phyloP scores from a whole-genome alignment of 2,113 vertebrate species.

The Fukomys damarensis region DNA sequence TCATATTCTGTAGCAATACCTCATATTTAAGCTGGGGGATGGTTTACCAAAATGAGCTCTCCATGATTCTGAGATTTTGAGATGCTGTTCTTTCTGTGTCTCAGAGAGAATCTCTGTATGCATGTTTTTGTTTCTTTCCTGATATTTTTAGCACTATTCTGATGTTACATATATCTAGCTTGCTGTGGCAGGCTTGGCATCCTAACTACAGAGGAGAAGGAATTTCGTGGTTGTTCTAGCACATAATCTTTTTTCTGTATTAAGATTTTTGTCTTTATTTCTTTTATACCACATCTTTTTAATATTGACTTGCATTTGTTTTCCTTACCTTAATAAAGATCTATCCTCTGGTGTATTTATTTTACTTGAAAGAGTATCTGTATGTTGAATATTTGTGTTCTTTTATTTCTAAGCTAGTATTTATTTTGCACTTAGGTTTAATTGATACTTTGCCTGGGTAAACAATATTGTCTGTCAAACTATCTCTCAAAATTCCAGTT shows the following conservation, averaged over 20 bases:
- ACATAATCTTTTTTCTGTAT: not conserved
- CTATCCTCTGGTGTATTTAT: not conserved
- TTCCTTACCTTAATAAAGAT: not conserved
- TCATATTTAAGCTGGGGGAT: not conserved
- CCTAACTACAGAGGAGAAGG: not conserved
- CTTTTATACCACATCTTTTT: not conserved
- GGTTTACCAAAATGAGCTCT: not conserved
- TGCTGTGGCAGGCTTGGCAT: not conserved
- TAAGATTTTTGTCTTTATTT: not conserved
- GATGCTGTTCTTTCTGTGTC: not conserved
- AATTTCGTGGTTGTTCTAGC: not conserved
- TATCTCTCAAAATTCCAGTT: not conserved
- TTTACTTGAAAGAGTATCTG: not conserved
- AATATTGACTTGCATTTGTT: not conserved
- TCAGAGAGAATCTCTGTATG: not conserved
- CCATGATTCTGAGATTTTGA: not conserved
- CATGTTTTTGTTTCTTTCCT: not conserved
- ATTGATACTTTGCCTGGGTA: not conserved
- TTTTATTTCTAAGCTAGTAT: not conserved
- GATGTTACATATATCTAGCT: not conserved
- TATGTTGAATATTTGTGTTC: not conserved
- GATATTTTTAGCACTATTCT: not conserved
- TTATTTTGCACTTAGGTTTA: not conserved
- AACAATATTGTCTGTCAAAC: not conserved
- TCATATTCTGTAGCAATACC: not conserved